These are phyloP conservation scores for Leptinotarsa peninsularis DNA, from an alignment of 2,888 invertebrate genomes.

Conservation along the genomic window DNA sequence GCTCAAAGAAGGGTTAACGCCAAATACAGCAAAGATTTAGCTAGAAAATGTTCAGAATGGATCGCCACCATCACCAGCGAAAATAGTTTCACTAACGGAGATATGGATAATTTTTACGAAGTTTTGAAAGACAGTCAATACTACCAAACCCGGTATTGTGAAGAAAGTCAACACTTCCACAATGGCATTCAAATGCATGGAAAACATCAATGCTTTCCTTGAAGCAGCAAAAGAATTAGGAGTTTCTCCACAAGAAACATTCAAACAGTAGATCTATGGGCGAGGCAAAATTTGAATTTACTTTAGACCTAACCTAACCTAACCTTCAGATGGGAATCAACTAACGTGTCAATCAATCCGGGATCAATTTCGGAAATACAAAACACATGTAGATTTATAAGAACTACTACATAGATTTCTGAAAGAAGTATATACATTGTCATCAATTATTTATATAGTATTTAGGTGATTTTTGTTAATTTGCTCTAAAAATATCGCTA, in stretches of 20 bases:
- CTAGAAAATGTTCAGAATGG: constrained; percentile 94
- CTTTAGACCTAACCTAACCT: too few species aligned
- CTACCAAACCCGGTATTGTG: constrained; percentile 85
- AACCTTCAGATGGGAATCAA: constrained; percentile 90
- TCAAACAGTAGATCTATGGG: constrained; percentile 98
- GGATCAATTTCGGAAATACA: constrained; percentile 96
- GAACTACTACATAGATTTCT: not conserved
- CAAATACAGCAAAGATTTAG: constrained; percentile 96
- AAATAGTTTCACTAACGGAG: constrained; percentile 86
- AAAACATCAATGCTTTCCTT: constrained; percentile 95
- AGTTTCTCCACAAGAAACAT: constrained; percentile 93
- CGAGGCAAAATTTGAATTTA: constrained; percentile 94
- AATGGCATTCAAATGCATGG: constrained; percentile 98
- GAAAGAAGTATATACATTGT: not conserved
- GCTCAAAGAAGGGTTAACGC: constrained; percentile 79
- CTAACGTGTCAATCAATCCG: constrained; percentile 96
- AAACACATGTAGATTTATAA: constrained; percentile 86
- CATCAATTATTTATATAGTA: constrained; percentile 6
- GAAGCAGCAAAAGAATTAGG: constrained; percentile 87
- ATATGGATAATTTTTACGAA: constrained; percentile 94
- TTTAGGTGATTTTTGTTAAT: too few species aligned
- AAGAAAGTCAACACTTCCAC: constrained; percentile 89
- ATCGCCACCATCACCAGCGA: constrained; percentile 88
- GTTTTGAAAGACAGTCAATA: constrained; percentile 84
- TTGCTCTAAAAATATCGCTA: too few species aligned